Evolutionary conservation across 2,888 invertebrate species (phyloP).

Genomic region (Meiosimyza decipiens): DNA sequence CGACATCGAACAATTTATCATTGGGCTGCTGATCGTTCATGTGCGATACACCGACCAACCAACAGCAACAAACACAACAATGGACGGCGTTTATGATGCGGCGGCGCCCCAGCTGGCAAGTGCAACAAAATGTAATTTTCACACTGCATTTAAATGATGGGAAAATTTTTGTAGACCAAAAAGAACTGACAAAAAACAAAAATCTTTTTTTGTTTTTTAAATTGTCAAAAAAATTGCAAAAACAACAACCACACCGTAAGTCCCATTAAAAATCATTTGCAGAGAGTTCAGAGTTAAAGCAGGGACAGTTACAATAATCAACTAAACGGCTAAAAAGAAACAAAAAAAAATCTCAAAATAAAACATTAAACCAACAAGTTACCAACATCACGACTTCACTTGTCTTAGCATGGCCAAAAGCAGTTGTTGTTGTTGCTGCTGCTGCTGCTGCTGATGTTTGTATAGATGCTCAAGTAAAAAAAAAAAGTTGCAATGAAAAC

Average conservation of each 20-base stretch:
- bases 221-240: background rate
- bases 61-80: background rate
- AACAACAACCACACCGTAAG: too few relatives aligned
- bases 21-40: background rate
- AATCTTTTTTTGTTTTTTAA: background rate
- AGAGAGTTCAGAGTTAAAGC: too few relatives aligned
- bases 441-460: slow-evolving; percentile 40
- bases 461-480: slow-evolving; percentile 33
- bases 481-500: slow-evolving; percentile 50
- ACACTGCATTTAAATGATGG: slow-evolving; percentile 33
- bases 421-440: slow-evolving; percentile 38
- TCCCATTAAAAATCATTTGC: too few relatives aligned
- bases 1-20: slow-evolving; percentile 2
- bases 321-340: too few relatives aligned
- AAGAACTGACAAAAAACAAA: background rate
- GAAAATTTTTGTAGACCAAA: slow-evolving; percentile 18
- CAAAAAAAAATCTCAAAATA: too few relatives aligned
- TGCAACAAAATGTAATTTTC: slow-evolving; percentile 16
- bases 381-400: slow-evolving; percentile 31
- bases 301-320: too few relatives aligned
- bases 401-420: slow-evolving; percentile 3
- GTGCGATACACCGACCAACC: background rate
- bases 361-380: slow-evolving; percentile 10
- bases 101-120: background rate
- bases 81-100: background rate